A percentile compares a stretch with the other conserved stretches of the same genome.
Evolutionary conservation across 2,888 invertebrate species (phyloP).

Genomic region (Agonopterix heracliana): DNA sequence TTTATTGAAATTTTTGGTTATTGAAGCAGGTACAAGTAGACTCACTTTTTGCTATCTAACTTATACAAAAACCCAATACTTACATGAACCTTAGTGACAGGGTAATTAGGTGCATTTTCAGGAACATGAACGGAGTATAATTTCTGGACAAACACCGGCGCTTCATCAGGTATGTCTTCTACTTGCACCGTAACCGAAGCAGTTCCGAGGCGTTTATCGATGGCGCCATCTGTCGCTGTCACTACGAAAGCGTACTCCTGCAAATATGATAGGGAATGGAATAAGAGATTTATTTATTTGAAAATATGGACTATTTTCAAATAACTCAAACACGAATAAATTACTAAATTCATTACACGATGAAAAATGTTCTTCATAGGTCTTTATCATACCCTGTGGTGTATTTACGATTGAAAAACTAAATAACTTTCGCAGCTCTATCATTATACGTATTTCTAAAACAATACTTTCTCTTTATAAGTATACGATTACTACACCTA

Average conservation of each 20-base stretch:
- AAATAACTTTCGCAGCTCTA: no score
- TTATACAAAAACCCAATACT: slow-evolving; percentile 22
- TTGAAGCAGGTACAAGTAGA: no score
- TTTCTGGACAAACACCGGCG: slow-evolving; percentile 84
- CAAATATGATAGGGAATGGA: slow-evolving; percentile 6
- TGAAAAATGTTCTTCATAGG: no score
- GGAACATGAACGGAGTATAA: slow-evolving; percentile 88
- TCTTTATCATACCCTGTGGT: no score
- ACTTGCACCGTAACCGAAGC: slow-evolving; percentile 90
- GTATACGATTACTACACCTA: no score
- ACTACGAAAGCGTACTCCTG: slow-evolving; percentile 89
- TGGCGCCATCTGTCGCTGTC: slow-evolving; percentile 91
- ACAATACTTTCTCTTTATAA: no score
- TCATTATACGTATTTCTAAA: no score
- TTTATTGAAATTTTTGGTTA: no score
- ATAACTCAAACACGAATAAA: background rate
- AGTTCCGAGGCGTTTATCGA: slow-evolving; percentile 89
- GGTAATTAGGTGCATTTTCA: slow-evolving; percentile 87
- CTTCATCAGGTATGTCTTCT: slow-evolving; percentile 88
- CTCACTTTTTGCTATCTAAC: no score
- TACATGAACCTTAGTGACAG: slow-evolving; percentile 86
- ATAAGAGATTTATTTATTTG: background rate
- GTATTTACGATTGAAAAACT: no score
- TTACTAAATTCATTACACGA: no score
- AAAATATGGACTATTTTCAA: background rate